Evolutionary conservation across 64 coral and sea anemone species (phyloP), one percentile per base, ranked within the genome.

Genomic region (Stichodactyla helianthus): DNA sequence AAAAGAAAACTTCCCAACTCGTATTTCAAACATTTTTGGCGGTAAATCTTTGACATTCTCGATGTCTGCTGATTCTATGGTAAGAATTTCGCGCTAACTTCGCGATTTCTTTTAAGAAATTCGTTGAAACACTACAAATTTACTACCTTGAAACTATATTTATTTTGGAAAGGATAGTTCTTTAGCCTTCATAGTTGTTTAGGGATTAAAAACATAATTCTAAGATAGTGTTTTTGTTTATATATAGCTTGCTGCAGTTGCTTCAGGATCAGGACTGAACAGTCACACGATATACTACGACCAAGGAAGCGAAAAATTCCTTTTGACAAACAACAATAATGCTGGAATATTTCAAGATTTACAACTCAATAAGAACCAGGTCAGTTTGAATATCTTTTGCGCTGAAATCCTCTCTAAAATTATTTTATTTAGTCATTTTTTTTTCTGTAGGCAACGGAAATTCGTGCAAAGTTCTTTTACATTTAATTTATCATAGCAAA

Each of bases 21-120:
- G 83, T 59, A 88, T 97, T 50, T 90, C 94, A 53, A 79, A 87
- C 11, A 25, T 79, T 54, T 97, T 97, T 77, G 84, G 86, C 65
- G 94, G 91, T 28, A 90, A 90, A 54, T 90, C 91, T 6, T 78
- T 97, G n/a, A 97, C 88, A 3, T 71, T 97, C 4, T 97, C 94
- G 6, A 54, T 93, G 10, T 97, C 94, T 19, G 88, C 87, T 16
- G 83, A 89, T 90, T 88, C 93, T 85, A 22, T 89, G 85, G 94
- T 93, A 87, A 90, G 79, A 50, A 74, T 27, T 23, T 23, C 25
- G 0, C 4, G n/a, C 68, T 71, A 11, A 71, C 23, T 28, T 23
- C n/a, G 20, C 9, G 19, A 71, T 71, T 10, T 58, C 9, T 58
- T 44, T 44, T 44, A 44, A 44, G 2, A 44, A 44, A 44, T 44